Evolutionary conservation across 2,888 invertebrate species (phyloP).

Genomic region (Xylota segnis): DNA sequence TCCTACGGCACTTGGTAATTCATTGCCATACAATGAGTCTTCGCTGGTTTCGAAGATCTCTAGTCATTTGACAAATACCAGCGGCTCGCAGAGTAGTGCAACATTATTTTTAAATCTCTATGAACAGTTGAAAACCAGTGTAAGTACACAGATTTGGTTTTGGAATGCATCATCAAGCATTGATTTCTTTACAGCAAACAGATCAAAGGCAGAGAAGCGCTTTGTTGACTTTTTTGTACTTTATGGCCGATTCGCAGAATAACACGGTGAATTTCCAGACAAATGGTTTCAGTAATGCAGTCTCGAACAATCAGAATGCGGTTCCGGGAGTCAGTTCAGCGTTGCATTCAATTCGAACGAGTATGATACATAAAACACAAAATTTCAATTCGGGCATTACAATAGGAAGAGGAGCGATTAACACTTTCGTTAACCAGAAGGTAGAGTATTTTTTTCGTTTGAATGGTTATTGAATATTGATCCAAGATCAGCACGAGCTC

Average conservation of each 20-base stretch:
- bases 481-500: too few species aligned
- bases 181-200: slow-evolving; percentile 84
- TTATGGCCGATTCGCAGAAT: slow-evolving; percentile 79
- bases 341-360: slow-evolving; percentile 77
- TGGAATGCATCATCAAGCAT: background rate
- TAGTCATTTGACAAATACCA: slow-evolving; percentile 78
- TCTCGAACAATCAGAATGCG: slow-evolving; percentile 31
- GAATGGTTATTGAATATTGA: too few species aligned
- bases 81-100: slow-evolving; percentile 77
- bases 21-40: slow-evolving; percentile 80
- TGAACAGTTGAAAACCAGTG: slow-evolving; percentile 80
- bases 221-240: slow-evolving; percentile 85
- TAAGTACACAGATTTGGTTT: slow-evolving; percentile 74
- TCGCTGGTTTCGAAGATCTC: slow-evolving; percentile 80
- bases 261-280: slow-evolving; percentile 49
- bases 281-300: slow-evolving; percentile 74
- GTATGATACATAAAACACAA: slow-evolving; percentile 74
- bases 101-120: slow-evolving; percentile 80
- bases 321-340: slow-evolving; percentile 71
- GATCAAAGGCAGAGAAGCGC: slow-evolving; percentile 87
- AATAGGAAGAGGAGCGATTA: slow-evolving; percentile 15
- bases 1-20: slow-evolving; percentile 79
- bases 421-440: slow-evolving; percentile 39
- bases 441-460: slow-evolving; percentile 7
- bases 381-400: slow-evolving; percentile 37